Conservation (phyloP, 2,797 vertebrate genomes). For the Falco cherrug region DNA sequence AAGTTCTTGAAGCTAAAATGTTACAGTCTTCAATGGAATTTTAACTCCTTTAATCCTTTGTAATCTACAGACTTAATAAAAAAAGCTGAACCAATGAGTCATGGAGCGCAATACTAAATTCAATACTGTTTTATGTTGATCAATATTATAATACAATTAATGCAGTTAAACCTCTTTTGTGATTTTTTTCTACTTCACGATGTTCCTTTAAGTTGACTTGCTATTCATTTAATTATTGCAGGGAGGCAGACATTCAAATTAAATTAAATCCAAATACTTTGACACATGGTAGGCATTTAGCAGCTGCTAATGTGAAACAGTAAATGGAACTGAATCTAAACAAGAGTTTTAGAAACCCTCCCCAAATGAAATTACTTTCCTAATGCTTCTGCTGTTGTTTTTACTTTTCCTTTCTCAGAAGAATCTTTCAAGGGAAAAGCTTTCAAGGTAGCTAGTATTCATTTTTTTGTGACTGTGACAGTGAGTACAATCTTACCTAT, state of each 20-base stretch:
- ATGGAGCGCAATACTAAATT: neutral
- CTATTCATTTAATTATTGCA: conserved; percentile 45
- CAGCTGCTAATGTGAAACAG: conserved; percentile 44
- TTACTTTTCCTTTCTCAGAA: neutral
- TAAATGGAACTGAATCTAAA: conserved; percentile 53
- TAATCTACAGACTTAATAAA: neutral
- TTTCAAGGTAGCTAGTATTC: neutral
- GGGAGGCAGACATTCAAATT: conserved; percentile 22
- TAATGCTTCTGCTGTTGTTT: neutral
- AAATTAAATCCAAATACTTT: conserved; percentile 49
- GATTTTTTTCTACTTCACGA: conserved; percentile 22
- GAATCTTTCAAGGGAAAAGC: neutral
- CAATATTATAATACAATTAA: conserved; percentile 43
- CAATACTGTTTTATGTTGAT: neutral
- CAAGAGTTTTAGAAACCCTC: conserved; percentile 14
- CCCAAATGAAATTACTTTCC: conserved; percentile 14
- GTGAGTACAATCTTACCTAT: neutral
- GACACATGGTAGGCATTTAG: conserved; percentile 37
- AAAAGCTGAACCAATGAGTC: neutral
- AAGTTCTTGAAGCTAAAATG: neutral
- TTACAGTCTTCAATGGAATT: neutral
- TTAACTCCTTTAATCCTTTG: neutral
- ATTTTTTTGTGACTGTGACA: neutral
- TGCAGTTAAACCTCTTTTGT: conserved; percentile 20
- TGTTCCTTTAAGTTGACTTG: conserved; percentile 35